Conservation (phyloP, 2,888 invertebrate genomes). For the Drosophila picticornis region DNA sequence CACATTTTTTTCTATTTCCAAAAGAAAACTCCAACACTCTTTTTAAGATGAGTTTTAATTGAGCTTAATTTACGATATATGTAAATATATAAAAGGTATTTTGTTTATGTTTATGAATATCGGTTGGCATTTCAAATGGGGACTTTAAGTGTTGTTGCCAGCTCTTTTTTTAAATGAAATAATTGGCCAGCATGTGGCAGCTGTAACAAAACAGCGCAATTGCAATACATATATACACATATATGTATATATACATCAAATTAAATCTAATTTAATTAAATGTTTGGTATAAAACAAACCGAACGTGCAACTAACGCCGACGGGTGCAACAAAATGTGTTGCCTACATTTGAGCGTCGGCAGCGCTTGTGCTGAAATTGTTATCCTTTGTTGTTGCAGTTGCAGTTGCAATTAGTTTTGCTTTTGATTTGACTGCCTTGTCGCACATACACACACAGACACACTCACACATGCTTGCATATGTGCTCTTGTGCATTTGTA, state of each 20-base stretch:
- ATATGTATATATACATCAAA: constrained; percentile 25
- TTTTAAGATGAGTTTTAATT: neutral
- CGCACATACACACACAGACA: constrained; percentile 32
- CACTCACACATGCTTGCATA: constrained; percentile 12
- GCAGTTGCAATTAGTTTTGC: constrained; percentile 69
- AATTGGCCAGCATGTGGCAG: constrained; percentile 44
- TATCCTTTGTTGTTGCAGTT: constrained; percentile 33
- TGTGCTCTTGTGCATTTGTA: constrained; percentile 47
- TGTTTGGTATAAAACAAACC: constrained; percentile 45
- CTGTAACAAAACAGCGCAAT: constrained; percentile 10
- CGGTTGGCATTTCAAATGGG: neutral
- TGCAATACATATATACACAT: constrained; percentile 16
- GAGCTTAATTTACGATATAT: neutral
- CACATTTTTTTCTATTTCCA: neutral
- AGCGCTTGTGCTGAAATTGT: constrained; percentile 33
- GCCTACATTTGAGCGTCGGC: constrained; percentile 74
- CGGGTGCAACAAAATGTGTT: constrained; percentile 52
- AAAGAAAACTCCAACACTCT: neutral
- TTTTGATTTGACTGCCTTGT: constrained; percentile 73
- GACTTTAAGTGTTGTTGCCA: neutral
- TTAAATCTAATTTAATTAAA: constrained; percentile 73
- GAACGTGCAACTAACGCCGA: constrained; percentile 38
- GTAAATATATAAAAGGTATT: neutral
- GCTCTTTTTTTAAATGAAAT: constrained; percentile 11
- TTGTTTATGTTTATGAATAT: neutral